phyloP scores from a whole-genome alignment of 2,797 vertebrate genomes.

The Eremophila alpestris region DNA sequence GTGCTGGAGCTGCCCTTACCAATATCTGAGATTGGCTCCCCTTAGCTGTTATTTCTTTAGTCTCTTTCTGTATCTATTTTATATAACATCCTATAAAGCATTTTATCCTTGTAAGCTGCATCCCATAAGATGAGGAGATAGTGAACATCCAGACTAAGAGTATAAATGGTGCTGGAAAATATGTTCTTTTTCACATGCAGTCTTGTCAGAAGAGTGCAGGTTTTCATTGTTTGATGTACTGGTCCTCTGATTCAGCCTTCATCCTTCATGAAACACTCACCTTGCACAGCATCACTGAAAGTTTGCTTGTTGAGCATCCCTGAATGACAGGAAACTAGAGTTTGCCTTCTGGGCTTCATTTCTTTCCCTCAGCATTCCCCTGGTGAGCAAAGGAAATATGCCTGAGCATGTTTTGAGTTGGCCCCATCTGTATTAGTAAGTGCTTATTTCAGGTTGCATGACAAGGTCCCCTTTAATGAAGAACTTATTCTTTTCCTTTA shows the following conservation, averaged over 20 bases:
- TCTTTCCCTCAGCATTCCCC: neutral
- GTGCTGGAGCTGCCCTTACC: neutral
- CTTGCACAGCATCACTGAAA: neutral
- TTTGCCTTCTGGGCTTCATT: neutral
- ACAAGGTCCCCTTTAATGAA: neutral
- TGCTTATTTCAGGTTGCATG: constrained; percentile 29
- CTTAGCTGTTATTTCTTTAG: neutral
- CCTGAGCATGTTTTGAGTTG: constrained; percentile 26
- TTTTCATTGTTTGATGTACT: neutral
- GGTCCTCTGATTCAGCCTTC: neutral
- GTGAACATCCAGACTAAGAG: neutral
- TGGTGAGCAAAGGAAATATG: constrained; percentile 10
- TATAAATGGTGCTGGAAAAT: neutral
- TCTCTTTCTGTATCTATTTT: neutral
- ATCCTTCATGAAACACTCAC: neutral
- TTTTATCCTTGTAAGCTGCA: neutral
- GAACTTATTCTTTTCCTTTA: neutral
- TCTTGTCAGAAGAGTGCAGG: neutral
- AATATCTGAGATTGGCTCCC: neutral
- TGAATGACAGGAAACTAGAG: neutral
- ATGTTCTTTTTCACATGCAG: neutral
- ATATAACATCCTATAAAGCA: neutral
- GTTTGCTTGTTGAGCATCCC: neutral
- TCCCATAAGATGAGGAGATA: neutral
- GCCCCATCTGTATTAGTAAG: neutral